Conservation (phyloP, 2,888 invertebrate genomes). For the Gonocerus acuteangulatus region DNA sequence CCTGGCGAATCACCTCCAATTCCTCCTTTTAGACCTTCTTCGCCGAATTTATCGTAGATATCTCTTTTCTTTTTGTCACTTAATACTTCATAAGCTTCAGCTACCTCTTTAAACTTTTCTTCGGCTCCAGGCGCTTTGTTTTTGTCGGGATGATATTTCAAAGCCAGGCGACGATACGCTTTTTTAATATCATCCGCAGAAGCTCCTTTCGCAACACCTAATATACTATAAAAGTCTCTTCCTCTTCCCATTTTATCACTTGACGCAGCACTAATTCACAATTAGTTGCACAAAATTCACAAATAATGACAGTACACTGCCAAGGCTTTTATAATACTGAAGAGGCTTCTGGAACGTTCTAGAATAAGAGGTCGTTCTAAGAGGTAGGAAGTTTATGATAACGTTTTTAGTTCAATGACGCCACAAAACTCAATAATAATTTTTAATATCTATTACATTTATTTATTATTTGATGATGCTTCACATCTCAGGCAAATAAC, state of each 20-base stretch:
- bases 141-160: constrained; percentile 36
- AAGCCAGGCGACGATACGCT: constrained; percentile 33
- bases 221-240: constrained; percentile 34
- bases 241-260: constrained; percentile 15
- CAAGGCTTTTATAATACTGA: not conserved
- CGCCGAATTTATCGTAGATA: constrained; percentile 32
- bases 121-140: constrained; percentile 34
- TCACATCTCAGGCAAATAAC: no score
- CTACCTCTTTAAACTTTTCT: constrained; percentile 35
- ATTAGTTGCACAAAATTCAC: not conserved
- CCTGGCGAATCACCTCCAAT: not conserved
- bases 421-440: no score
- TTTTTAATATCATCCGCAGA: constrained; percentile 33
- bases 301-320: no score
- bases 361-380: not conserved
- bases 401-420: no score
- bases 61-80: constrained; percentile 33
- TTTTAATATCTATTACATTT: no score
- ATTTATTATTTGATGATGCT: no score
- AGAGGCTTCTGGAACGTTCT: not conserved
- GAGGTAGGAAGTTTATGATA: no score
- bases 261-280: not conserved
- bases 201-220: constrained; percentile 32
- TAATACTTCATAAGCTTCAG: constrained; percentile 36
- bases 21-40: constrained; percentile 46